phyloP scores from a whole-genome alignment of 2,797 vertebrate species.

The Trematomus bernacchii region DNA sequence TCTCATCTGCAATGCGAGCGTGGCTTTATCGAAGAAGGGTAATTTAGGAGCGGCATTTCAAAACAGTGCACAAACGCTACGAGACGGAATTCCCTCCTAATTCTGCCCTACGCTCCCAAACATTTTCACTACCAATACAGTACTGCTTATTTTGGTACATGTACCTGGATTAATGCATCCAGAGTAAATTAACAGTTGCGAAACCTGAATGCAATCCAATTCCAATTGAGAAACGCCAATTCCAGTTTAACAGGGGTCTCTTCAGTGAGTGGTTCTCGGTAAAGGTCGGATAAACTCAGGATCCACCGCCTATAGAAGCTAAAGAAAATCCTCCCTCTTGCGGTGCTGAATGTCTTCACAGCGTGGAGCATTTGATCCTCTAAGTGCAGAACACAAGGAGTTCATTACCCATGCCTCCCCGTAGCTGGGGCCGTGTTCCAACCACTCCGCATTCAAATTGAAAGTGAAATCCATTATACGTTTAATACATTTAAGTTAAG shows the following conservation, averaged over 20 bases:
- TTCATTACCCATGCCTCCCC: conserved; percentile 68
- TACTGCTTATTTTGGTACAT: neutral
- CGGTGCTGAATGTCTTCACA: conserved; percentile 55
- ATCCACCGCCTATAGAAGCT: conserved; percentile 30
- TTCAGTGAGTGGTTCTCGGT: neutral
- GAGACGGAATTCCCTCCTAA: too few relatives aligned
- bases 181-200: neutral
- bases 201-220: neutral
- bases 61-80: too few relatives aligned
- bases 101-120: too few relatives aligned
- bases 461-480: conserved; percentile 79
- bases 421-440: conserved; percentile 55
- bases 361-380: conserved; percentile 65
- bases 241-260: neutral
- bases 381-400: conserved; percentile 67
- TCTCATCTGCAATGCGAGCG: too few relatives aligned
- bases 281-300: conserved; percentile 27
- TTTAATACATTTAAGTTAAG: too few relatives aligned
- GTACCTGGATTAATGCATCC: neutral
- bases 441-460: conserved; percentile 72
- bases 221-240: too few relatives aligned
- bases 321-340: conserved; percentile 40
- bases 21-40: too few relatives aligned
- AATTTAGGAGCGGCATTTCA: too few relatives aligned
- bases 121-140: neutral